Evolutionary conservation across 37 sponge, comb jelly and placozoan species (phyloP).

Genomic region (Diacarnus erythraeanus): DNA sequence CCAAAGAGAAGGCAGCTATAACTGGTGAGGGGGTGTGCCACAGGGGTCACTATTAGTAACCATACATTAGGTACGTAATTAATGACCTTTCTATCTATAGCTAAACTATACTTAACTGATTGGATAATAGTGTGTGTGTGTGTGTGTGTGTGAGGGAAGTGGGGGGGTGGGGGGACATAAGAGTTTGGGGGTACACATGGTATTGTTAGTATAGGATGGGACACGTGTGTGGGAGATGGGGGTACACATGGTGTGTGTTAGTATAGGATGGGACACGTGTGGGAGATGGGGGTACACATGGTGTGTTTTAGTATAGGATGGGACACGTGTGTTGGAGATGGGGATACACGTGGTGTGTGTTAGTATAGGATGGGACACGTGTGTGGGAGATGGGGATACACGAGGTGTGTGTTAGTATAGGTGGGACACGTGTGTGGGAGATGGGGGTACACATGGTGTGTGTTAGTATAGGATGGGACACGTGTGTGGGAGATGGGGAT

Average conservation of each 20-base stretch:
- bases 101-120: too few species aligned
- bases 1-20: slow-evolving; percentile 3
- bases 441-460: neutral
- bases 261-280: neutral
- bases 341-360: neutral
- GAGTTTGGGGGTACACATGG: too few species aligned
- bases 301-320: neutral
- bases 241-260: neutral
- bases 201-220: neutral
- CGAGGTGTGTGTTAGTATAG: neutral
- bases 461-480: slow-evolving; percentile 4
- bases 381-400: neutral
- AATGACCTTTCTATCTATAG: too few species aligned
- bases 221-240: neutral
- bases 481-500: neutral
- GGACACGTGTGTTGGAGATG: neutral
- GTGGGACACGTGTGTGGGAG: neutral
- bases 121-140: too few species aligned
- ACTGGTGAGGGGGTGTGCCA: neutral
- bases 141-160: too few species aligned
- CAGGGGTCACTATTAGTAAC: too few species aligned
- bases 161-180: too few species aligned
- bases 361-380: neutral
- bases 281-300: neutral
- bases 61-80: too few species aligned